Base-by-base conservation (phyloP, 92 coral and sea anemone genomes). In the Chrysogorgia sp. region DNA sequence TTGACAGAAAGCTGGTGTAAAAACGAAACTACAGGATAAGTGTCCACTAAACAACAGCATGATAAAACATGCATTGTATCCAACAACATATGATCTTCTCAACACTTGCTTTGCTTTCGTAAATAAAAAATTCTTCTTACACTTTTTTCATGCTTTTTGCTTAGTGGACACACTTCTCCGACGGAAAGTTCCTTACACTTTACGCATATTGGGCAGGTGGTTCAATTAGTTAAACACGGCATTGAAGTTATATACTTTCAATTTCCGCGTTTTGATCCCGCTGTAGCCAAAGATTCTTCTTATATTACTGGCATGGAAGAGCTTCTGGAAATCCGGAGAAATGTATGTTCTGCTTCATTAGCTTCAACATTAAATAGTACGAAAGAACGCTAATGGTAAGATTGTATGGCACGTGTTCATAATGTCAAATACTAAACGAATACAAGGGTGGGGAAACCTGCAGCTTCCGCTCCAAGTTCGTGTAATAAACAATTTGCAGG, bases 21-120 rank as follows among this genome's bases (percentile, higher is more conserved):
- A 32, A 24, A 48, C 76, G 43, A 69, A 49, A 69, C 76, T 69
- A 45, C 76, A 69, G 59, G 32, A 21, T 40, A 41, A 55, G 55
- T 26, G 34, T 69, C 59, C 76, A 69, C 23, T 26, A 69, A 69
- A 69, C 76, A 69, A 41, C 4, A 69, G 7, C n/a, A 34, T 28
- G 55, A 49, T 15, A 26, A 25, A 1, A 22, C 41, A n/a, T 10
- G 40, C 45, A 20, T 0, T 22, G 33, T 28, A 23, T 41, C 59
- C 48, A 28, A 69, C 76, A 37, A 34, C 13, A 23, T 2, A 61
- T 13, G 29, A 7, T 17, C 15, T 61, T 29, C 37, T 10, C 34
- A 61, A 26, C 2, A 7, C 7, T 2, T 47, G 53, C n/a, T 47
- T 15, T 47, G n/a, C 15, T 15, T 15, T 15, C 15, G n/a, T 15